Evolutionary conservation across 1,140 invertebrate genomes (phyloP), one percentile per base, ranked within the genome.

Genomic region (Pollicipes pollicipes): DNA sequence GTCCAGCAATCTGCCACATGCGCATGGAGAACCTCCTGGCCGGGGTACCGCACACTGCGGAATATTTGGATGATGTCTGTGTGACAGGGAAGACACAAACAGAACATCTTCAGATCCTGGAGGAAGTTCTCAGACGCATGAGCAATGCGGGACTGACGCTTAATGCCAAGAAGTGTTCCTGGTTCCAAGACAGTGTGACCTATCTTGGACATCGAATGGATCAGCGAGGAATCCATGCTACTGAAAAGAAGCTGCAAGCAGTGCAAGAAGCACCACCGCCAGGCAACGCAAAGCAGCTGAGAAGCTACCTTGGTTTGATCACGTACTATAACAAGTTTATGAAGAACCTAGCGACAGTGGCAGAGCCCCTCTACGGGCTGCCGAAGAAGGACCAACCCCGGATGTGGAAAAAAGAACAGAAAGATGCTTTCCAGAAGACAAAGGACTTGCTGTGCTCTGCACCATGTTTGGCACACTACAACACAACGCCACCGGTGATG

Each of bases 11-110:
- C 10, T 58, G 8, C 17, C 45, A 58, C 2, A 10, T 3, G 8
- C 17, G 3, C 10, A 58, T 58, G 45, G 45, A 58, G 45, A 17
- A 2, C 3, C 8, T 24, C 6, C 45, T 58, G 45, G 45, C 45
- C 13, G 45, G 45, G 2, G 24, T 13, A 10, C 45, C 45, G 10
- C 45, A 58, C 21, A 24, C 21, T 10, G 45, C 45, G 2, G 45
- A 21, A 2, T 58, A 21, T 21, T 21, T 31, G 27, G 70, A 71
- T 68, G 70, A 71, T 68, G 29, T 71, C 0, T 32, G 68, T n/a
- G 63, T 71, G 0, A 71, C 70, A n/a, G n/a, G 3, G 64, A 64
- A 31, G 21, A 31, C n/a, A 68, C 45, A 29, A 29, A 68, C n/a
- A n/a, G n/a, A n/a, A n/a, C n/a, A n/a, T n/a, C n/a, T n/a, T n/a